Conservation (phyloP, 2,888 invertebrate genomes). For the Apodemia mormo region DNA sequence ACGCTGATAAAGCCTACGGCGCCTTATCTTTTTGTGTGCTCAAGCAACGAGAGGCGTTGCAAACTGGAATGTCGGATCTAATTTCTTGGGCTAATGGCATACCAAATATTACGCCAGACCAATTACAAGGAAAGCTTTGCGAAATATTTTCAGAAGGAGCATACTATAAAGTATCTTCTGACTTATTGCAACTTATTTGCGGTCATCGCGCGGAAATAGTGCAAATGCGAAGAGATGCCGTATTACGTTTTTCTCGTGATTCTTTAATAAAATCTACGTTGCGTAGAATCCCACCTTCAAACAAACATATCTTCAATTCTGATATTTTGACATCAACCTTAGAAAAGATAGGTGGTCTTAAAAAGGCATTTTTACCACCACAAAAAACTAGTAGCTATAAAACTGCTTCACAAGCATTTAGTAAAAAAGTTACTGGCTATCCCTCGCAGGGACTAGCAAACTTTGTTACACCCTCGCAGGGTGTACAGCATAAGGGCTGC, state of each 20-base stretch:
- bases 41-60: conserved; percentile 19
- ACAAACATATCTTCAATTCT: conserved; percentile 15
- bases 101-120: not conserved
- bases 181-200: conserved; percentile 23
- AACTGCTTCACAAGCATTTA: not conserved
- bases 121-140: not conserved
- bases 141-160: not conserved
- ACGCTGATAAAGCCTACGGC: conserved; percentile 13
- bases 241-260: conserved; percentile 25
- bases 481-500: not conserved
- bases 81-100: not conserved
- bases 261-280: conserved; percentile 24
- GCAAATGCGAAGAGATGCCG: conserved; percentile 25
- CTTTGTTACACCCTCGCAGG: conserved; percentile 13
- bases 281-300: conserved; percentile 25
- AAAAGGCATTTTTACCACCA: conserved; percentile 5
- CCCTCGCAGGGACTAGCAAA: conserved; percentile 1
- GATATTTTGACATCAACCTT: not conserved
- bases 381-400: not conserved
- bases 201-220: conserved; percentile 27
- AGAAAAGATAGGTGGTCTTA: conserved; percentile 20
- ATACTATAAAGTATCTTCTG: conserved; percentile 2
- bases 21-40: conserved; percentile 10
- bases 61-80: not conserved
- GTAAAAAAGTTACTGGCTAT: not conserved